phyloP scores from a whole-genome alignment of 2,113 vertebrate genomes.

The Mesocricetus auratus region DNA sequence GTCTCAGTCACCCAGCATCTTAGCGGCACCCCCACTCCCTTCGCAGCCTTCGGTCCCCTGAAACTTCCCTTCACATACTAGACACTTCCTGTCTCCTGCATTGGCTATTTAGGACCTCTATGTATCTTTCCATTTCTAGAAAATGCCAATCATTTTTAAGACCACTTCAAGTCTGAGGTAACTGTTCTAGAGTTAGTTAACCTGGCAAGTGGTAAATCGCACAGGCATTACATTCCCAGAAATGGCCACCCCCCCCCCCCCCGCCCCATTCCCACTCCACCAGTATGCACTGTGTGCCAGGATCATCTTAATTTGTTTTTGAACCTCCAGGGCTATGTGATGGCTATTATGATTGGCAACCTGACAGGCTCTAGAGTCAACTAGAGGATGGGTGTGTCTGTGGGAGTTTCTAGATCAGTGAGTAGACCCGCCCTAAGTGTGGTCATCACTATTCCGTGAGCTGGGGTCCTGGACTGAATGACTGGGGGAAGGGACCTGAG shows the following conservation, averaged over 20 bases:
- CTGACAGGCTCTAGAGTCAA: neutral
- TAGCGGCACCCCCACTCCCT: neutral
- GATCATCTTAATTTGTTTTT: fast-evolving
- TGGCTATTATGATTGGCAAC: neutral
- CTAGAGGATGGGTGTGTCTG: too few species aligned
- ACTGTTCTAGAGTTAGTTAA: fast-evolving
- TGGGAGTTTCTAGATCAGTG: neutral
- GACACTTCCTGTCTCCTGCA: fast-evolving
- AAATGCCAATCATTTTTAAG: neutral
- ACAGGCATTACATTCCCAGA: fast-evolving
- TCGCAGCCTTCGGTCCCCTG: fast-evolving
- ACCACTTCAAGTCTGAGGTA: fast-evolving
- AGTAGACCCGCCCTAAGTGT: neutral
- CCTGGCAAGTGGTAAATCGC: fast-evolving
- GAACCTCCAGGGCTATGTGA: neutral
- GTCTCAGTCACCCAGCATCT: neutral
- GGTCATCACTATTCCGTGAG: neutral
- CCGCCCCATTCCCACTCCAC: fast-evolving
- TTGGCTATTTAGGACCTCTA: fast-evolving
- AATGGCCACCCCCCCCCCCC: fast-evolving
- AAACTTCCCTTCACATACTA: fast-evolving
- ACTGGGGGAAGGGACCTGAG: neutral
- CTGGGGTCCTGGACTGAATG: neutral
- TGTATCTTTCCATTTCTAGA: neutral
- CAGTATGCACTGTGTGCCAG: neutral